Conservation (phyloP, 2,888 invertebrate species). For the Drosophila affinis region DNA sequence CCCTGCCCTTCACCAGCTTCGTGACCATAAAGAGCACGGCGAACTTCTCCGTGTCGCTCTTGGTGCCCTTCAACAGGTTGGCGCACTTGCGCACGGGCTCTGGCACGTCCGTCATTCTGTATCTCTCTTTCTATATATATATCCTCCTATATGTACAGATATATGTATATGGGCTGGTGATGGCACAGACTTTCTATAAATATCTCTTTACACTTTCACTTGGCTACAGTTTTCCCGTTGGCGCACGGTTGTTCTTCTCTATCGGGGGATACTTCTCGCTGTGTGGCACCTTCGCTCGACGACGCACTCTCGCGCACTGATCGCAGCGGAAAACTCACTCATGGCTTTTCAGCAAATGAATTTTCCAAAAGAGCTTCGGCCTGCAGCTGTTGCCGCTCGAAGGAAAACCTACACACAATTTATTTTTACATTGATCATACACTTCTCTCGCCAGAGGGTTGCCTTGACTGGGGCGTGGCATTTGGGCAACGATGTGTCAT, state of each 20-base stretch:
- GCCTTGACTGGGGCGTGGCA: not conserved
- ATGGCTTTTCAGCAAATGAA: conserved; percentile 38
- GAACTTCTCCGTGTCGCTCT: conserved; percentile 95
- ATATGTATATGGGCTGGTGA: conserved; percentile 21
- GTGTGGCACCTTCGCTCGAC: conserved; percentile 64
- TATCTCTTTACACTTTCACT: conserved; percentile 74
- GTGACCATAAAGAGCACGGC: conserved; percentile 96
- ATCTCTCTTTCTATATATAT: conserved; percentile 19
- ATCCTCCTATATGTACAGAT: conserved; percentile 3
- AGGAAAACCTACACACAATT: conserved; percentile 72
- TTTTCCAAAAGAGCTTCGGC: conserved; percentile 64
- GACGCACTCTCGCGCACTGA: conserved; percentile 81
- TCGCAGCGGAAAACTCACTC: conserved; percentile 39
- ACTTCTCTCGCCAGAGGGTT: conserved; percentile 11
- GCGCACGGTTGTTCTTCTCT: conserved; percentile 20
- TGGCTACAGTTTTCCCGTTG: conserved; percentile 71
- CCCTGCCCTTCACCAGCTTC: conserved; percentile 93
- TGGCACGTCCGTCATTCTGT: conserved; percentile 85
- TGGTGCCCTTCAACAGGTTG: conserved; percentile 90
- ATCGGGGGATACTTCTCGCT: conserved; percentile 30
- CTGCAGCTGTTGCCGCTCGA: conserved; percentile 69
- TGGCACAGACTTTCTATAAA: conserved; percentile 59
- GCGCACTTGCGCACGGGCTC: conserved; percentile 94
- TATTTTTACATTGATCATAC: conserved; percentile 51
- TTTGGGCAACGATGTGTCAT: not conserved